Conservation (phyloP, 1,140 invertebrate species). For the Scaptomyza hsui region DNA sequence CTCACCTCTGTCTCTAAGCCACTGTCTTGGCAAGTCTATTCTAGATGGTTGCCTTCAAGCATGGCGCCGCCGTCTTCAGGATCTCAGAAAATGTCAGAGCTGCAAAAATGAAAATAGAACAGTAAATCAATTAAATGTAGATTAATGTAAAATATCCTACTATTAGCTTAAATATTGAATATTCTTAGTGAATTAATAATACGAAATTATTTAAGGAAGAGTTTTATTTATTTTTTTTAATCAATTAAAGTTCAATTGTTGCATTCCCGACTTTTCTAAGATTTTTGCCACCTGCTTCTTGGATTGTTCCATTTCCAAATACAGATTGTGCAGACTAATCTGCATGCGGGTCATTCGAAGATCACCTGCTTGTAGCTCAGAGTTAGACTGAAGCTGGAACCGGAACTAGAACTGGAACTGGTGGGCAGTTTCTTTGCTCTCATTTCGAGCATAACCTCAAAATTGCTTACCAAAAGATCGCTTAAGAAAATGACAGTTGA, state of each 20-base stretch:
- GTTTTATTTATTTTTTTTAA: too few relatives aligned
- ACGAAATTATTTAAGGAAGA: too few relatives aligned
- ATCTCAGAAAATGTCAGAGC: conserved; percentile 7
- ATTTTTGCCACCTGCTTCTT: conserved; percentile 47
- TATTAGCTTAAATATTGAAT: too few relatives aligned
- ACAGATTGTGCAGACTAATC: conserved; percentile 45
- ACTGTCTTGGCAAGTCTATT: conserved; percentile 30
- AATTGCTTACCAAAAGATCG: not conserved
- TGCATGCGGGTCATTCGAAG: conserved; percentile 57
- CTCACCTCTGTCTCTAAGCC: conserved; percentile 38
- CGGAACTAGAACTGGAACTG: not conserved
- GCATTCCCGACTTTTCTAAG: not conserved
- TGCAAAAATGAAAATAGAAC: not conserved
- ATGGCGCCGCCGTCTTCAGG: conserved; percentile 11
- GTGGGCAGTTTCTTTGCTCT: not conserved
- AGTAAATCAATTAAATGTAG: not conserved
- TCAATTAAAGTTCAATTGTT: not conserved
- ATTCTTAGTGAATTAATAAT: too few relatives aligned
- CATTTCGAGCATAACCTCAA: conserved; percentile 18
- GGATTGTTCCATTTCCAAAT: conserved; percentile 61
- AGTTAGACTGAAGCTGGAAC: too few relatives aligned
- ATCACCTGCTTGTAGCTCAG: conserved; percentile 52
- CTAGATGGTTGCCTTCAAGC: conserved; percentile 25
- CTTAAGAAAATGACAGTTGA: conserved; percentile 1
- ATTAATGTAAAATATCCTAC: too few relatives aligned